These are phyloP conservation scores for Girardia tigrina DNA, from an alignment of 2,888 invertebrate genomes.

Conservation along the genomic window DNA sequence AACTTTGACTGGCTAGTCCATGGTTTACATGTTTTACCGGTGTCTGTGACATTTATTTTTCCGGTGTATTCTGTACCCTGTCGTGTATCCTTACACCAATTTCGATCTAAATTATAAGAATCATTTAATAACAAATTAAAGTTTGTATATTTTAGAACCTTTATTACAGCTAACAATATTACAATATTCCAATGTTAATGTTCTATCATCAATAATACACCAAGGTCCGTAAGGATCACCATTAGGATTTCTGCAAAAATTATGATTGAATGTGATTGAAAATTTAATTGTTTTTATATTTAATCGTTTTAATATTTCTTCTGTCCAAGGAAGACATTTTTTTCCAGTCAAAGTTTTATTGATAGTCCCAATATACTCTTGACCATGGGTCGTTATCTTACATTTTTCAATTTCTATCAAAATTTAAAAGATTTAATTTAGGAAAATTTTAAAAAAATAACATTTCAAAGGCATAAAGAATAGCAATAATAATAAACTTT, in stretches of 20 bases:
- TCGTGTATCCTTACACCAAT: background rate
- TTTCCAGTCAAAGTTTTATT: background rate
- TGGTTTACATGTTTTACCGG: background rate
- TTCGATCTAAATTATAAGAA: too few species aligned
- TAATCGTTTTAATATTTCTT: background rate
- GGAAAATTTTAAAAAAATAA: too few species aligned
- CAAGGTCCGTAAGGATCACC: background rate
- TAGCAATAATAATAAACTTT: too few species aligned
- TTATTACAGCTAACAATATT: background rate
- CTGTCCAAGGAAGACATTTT: background rate
- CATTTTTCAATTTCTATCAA: background rate
- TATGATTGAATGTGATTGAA: background rate
- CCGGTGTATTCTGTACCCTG: background rate
- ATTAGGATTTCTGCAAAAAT: background rate
- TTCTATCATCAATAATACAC: background rate
- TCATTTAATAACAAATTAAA: too few species aligned
- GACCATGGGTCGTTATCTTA: background rate
- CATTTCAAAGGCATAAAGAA: too few species aligned
- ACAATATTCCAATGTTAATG: constrained; percentile 19
- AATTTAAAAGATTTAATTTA: too few species aligned
- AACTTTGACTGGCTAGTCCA: background rate
- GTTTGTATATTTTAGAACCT: background rate
- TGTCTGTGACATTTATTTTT: background rate
- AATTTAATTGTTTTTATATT: background rate
- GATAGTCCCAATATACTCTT: background rate